Conservation (phyloP, 64 coral and sea anemone species). For the Montipora cactus region DNA sequence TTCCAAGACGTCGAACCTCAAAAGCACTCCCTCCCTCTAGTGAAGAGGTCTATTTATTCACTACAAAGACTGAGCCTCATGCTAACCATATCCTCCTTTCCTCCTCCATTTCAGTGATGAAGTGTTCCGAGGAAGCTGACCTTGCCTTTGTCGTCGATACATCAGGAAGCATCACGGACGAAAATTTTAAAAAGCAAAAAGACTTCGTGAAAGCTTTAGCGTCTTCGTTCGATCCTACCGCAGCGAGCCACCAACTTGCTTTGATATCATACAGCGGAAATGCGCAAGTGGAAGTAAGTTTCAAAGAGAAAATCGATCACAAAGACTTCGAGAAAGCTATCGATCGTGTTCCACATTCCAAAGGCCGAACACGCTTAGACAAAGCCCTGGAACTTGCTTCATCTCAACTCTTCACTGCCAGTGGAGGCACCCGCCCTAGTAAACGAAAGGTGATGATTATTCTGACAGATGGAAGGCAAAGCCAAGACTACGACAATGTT, state of each 20-base stretch:
- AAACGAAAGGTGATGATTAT: constrained; percentile 73
- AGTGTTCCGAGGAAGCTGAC: constrained; percentile 69
- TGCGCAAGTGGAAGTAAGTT: constrained; percentile 48
- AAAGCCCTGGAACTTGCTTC: constrained; percentile 65
- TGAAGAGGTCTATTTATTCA: not conserved
- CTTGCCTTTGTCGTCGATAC: constrained; percentile 82
- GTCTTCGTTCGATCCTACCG: constrained; percentile 34
- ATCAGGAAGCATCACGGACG: constrained; percentile 77
- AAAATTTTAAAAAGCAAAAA: constrained; percentile 73
- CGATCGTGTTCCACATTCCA: constrained; percentile 66
- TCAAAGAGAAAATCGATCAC: constrained; percentile 33
- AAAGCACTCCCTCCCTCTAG: too few species aligned
- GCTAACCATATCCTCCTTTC: not conserved
- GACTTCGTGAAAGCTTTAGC: constrained; percentile 82
- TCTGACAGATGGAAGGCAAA: constrained; percentile 86
- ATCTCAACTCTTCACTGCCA: constrained; percentile 35
- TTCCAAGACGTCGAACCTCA: too few species aligned
- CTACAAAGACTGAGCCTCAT: not conserved
- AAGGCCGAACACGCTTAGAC: constrained; percentile 78
- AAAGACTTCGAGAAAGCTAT: constrained; percentile 61
- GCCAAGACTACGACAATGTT: constrained; percentile 60
- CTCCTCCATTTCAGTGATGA: constrained; percentile 6
- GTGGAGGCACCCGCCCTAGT: constrained; percentile 46
- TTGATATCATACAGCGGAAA: constrained; percentile 73
- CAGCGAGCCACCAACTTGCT: constrained; percentile 49